Evolutionary conservation across 2,113 vertebrate species (phyloP).

Genomic region (Chamaetylas fuelleborni): DNA sequence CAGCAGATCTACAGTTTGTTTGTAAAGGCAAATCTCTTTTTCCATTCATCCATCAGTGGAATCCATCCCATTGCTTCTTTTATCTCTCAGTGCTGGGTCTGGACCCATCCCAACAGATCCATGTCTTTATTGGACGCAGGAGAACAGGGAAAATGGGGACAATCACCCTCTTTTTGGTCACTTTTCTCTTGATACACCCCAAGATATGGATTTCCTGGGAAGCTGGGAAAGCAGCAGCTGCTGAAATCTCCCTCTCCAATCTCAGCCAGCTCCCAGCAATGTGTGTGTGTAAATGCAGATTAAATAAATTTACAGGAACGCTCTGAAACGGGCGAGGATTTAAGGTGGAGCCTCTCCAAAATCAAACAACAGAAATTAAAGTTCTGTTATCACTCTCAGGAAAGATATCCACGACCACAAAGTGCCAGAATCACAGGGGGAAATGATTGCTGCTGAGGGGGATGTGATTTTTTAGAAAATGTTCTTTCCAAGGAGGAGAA

Average conservation of each 20-base stretch:
- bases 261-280: background rate
- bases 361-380: background rate
- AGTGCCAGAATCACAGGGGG: background rate
- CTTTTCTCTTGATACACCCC: background rate
- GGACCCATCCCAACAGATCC: background rate
- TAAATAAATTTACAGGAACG: background rate
- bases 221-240: background rate
- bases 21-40: too few species aligned
- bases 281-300: background rate
- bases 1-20: too few species aligned
- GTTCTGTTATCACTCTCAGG: background rate
- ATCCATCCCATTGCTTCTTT: too few species aligned
- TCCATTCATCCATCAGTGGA: too few species aligned
- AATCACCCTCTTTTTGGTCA: background rate
- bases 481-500: background rate
- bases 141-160: background rate
- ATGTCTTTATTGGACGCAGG: fast-evolving
- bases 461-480: background rate
- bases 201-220: background rate
- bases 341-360: background rate
- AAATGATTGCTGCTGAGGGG: background rate
- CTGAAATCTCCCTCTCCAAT: background rate
- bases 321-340: fast-evolving
- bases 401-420: background rate
- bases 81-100: too few species aligned